Conservation (phyloP, 2,113 vertebrate genomes). For the Ictidomys tridecemlineatus region DNA sequence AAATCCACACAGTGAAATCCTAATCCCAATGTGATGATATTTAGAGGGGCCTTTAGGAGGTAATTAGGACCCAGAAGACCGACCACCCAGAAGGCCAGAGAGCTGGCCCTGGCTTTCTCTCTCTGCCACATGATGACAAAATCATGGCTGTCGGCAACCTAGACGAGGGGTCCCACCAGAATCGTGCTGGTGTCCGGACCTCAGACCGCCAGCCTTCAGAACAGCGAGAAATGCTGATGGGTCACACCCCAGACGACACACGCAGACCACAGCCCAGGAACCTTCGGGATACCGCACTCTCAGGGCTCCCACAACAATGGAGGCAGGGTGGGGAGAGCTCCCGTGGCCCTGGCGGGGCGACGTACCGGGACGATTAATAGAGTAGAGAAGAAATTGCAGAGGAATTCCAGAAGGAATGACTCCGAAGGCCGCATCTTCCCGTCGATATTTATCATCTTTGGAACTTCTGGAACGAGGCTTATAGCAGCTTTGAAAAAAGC, state of each 20-base stretch:
- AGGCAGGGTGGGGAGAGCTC: background rate
- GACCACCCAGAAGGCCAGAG: background rate
- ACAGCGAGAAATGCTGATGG: background rate
- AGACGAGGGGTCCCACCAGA: background rate
- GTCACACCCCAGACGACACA: too few species aligned
- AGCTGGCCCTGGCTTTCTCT: background rate
- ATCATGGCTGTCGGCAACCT: background rate
- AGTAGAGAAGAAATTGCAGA: constrained; percentile 95
- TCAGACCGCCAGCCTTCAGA: background rate
- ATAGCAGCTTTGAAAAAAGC: constrained; percentile 97
- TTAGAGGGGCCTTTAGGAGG: background rate
- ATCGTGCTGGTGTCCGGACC: background rate
- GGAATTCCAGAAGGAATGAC: constrained; percentile 95
- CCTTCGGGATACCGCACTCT: accelerated
- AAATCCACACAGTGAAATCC: background rate
- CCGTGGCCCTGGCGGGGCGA: background rate
- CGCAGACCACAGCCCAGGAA: background rate
- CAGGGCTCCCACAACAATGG: background rate
- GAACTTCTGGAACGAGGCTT: constrained; percentile 95
- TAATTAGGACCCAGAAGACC: background rate
- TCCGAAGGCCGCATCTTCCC: constrained; percentile 96
- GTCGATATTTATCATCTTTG: constrained; percentile 94
- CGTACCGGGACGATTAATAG: constrained; percentile 96
- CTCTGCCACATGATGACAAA: background rate
- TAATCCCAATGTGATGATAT: background rate